Base-by-base conservation (phyloP, 2,888 invertebrate genomes). In the Formica aserva region DNA sequence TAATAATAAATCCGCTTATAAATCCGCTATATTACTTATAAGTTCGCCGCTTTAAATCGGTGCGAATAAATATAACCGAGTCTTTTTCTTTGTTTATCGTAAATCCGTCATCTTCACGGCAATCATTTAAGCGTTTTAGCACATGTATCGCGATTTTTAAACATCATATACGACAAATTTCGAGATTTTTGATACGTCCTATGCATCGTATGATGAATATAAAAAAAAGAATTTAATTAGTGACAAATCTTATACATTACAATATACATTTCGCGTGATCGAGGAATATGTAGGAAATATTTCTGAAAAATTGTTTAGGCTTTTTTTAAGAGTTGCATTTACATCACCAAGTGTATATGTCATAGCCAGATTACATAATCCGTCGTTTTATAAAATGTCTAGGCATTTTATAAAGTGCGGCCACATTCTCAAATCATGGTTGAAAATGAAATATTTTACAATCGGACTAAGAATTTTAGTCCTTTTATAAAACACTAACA, bases 1-100 rank as follows among this genome's bases (percentile, higher is more conserved):
- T 78, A 78, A 78, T 32, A 72, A 78, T 41, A 72, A 26, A 26
- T 22, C 22, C 22, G 22, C 78, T 57, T 72, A 41, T 55, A 41
- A 69, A 55, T 78, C 71, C 32, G 32, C 41, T 69, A 15, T 48
- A 45, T 76, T 48, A 41, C 41, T 69, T 71, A 57, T 9, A 32
- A 72, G 18, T 6, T 6, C 38, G 6, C 35, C 18, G 52, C 26
- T 18, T 13, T 67, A 76, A 67, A 55, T 77, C 77, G 55, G 55
- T n/a, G 15, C 26, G 69, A 69, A 8, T 67, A 69, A 52, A 52
- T 67, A 66, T 67, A 76, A 76, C 15, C n/a, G 9, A 13, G 8
- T 52, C 6, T 9, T 38, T 55, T 67, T 71, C 55, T 77, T 52
- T 18, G n/a, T 75, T 66, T 66, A 75, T 15, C 29, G 29, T 38